Base-by-base conservation (phyloP, 2,797 vertebrate species). In the Falco berigora region DNA sequence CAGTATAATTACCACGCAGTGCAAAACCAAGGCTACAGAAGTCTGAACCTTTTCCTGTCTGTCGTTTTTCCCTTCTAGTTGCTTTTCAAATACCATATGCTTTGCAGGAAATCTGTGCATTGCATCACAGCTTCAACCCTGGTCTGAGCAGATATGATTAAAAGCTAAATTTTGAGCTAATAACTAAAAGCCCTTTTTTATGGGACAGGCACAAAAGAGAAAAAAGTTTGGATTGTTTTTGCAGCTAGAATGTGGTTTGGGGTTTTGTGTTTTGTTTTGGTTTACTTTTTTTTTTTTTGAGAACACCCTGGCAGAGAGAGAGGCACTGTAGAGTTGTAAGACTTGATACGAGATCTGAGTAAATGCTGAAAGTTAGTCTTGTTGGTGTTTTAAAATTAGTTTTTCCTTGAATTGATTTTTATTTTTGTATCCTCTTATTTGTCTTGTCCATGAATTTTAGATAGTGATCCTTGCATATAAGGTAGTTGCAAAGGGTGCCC, bases 1-100 rank as follows among this genome's bases (percentile, higher is more conserved):
- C 86, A 91, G 80, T 83, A 30, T 97, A 97, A 96, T 97, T 96
- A 97, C 95, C 90, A 90, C 17, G 30, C 95, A 90, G 86, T 86
- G 91, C 95, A 97, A 96, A 97, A 81, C 94, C 30, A 8, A 90
- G 95, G 91, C 92, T 96, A 27, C 63, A 95, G 91, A 44, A 96
- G 97, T 96, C 97, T 97, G 88, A 96, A 87, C 95, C 94, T 96
- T 95, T 97, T 97, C 97, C 98, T 97, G 96, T 97, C 95, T 97
- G 62, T 94, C 25, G 4, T 88, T 83, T 88, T 87, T 22, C 87
- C 91, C 90, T 95, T 96, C 72, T 59, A 56, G 79, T 93, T 0
- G 0, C 67, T 81, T 56, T 74, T 76, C 34, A 27, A 93, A 91
- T 81, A 71, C 77, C 87, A 93, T 94, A 83, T 91, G 92, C 89